Percentiles rank a stretch among this genome's conserved stretches.
These are phyloP conservation scores for Punctoribates punctum DNA, from an alignment of 2,888 invertebrate species.

Conservation along the genomic window DNA sequence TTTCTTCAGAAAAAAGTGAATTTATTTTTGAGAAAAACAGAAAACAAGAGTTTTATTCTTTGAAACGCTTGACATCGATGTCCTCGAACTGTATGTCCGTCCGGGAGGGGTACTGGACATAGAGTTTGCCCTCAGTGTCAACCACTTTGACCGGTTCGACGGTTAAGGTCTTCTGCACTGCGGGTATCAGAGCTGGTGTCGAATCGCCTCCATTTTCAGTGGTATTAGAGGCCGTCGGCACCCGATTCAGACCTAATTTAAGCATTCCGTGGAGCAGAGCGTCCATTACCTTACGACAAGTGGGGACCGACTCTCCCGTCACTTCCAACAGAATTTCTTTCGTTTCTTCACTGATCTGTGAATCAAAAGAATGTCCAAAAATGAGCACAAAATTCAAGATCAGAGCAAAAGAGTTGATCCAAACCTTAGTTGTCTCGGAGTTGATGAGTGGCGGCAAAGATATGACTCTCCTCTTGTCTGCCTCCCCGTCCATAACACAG, in stretches of 20 bases:
- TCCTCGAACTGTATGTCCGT: constrained; percentile 63
- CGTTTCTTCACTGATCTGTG: constrained; percentile 65
- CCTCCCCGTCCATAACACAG: constrained; percentile 62
- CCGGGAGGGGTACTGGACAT: constrained; percentile 73
- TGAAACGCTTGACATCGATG: constrained; percentile 43
- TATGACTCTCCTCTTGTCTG: constrained; percentile 62
- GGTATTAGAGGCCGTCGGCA: constrained; percentile 37
- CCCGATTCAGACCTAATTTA: constrained; percentile 58
- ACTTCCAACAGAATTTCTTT: constrained; percentile 70
- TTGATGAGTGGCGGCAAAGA: constrained; percentile 85
- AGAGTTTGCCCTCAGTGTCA: constrained; percentile 66
- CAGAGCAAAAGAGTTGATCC: constrained; percentile 25
- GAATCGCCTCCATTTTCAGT: constrained; percentile 22
- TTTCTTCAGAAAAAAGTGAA: too few relatives aligned
- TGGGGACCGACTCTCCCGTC: constrained; percentile 65
- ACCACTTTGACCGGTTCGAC: constrained; percentile 69
- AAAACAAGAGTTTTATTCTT: background rate
- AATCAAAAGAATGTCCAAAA: constrained; percentile 39
- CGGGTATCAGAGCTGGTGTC: background rate
- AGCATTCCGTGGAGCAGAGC: constrained; percentile 64
- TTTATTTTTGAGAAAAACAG: too few relatives aligned
- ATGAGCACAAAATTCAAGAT: background rate
- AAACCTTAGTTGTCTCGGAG: constrained; percentile 72
- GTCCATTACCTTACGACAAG: constrained; percentile 66
- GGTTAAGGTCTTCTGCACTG: constrained; percentile 52